Percentiles rank a stretch among this genome's conserved stretches.
These are phyloP conservation scores for Telenomus remus DNA, from an alignment of 1,140 invertebrate genomes.

Conservation along the genomic window DNA sequence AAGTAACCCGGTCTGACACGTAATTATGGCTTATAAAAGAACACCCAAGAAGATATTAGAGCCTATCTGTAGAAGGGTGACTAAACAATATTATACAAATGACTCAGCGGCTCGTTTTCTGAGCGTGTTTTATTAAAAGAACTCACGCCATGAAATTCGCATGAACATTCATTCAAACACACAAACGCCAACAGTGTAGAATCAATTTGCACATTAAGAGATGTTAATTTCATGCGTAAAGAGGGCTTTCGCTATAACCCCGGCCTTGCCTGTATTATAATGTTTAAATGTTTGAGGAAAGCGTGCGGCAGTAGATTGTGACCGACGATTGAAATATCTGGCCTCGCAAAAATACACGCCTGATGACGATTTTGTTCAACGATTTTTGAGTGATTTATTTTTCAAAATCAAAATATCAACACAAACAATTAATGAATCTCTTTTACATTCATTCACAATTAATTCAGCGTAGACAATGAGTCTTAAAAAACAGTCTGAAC, in stretches of 20 bases:
- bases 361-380: too few relatives aligned
- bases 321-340: too few relatives aligned
- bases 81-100: slow-evolving; percentile 36
- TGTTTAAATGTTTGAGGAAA: neutral
- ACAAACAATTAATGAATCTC: too few relatives aligned
- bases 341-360: too few relatives aligned
- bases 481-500: too few relatives aligned
- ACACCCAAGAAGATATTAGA: slow-evolving; percentile 42
- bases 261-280: neutral
- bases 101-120: slow-evolving; percentile 55
- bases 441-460: too few relatives aligned
- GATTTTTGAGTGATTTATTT: too few relatives aligned
- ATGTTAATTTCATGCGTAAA: slow-evolving; percentile 38
- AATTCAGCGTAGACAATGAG: too few relatives aligned
- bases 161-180: slow-evolving; percentile 43
- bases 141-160: slow-evolving; percentile 45
- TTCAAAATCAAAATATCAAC: too few relatives aligned
- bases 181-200: slow-evolving; percentile 55
- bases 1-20: too few relatives aligned
- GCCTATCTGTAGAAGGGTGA: slow-evolving; percentile 33
- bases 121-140: slow-evolving; percentile 53
- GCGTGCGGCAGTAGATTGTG: neutral
- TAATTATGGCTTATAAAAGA: slow-evolving; percentile 4
- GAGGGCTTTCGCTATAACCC: slow-evolving; percentile 11
- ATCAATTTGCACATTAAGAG: slow-evolving; percentile 46